phyloP scores from a whole-genome alignment of 2,888 invertebrate species.

The Entomobrya proxima region DNA sequence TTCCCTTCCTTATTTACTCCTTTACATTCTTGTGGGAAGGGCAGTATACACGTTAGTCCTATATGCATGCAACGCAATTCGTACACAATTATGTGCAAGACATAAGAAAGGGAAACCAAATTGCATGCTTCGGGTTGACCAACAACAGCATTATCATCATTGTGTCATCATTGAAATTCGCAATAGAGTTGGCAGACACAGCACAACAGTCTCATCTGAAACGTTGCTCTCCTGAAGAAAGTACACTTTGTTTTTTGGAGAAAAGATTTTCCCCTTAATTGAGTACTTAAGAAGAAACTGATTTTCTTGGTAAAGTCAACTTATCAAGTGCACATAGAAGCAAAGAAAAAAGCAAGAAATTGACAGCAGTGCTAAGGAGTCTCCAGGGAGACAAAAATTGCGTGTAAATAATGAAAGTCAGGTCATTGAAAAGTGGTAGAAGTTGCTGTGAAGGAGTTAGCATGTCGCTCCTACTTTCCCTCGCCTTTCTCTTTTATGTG shows the following conservation, averaged over 20 bases:
- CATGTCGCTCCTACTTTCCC: background rate
- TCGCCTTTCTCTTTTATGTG: conserved; percentile 24
- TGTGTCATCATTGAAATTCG: no score
- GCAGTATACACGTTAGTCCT: background rate
- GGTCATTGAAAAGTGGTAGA: background rate
- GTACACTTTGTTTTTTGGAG: no score
- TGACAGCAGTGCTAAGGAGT: no score
- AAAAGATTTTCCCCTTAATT: no score
- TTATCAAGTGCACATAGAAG: no score
- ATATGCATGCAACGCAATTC: background rate
- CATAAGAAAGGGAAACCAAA: background rate
- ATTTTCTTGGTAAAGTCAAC: no score
- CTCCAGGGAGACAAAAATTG: background rate
- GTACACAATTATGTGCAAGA: background rate
- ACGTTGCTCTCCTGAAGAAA: no score
- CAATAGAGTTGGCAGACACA: no score
- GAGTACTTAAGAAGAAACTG: no score
- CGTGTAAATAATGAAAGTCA: conserved; percentile 27
- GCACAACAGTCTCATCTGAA: no score
- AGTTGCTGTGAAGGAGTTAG: background rate
- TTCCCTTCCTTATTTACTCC: background rate
- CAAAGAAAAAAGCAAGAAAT: no score
- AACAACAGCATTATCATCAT: background rate
- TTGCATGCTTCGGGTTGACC: background rate
- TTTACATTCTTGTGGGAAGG: conserved; percentile 24